Percentiles rank a stretch among this genome's conserved stretches.
phyloP scores from a whole-genome alignment of 2,797 vertebrate genomes.

The Avahi laniger region DNA sequence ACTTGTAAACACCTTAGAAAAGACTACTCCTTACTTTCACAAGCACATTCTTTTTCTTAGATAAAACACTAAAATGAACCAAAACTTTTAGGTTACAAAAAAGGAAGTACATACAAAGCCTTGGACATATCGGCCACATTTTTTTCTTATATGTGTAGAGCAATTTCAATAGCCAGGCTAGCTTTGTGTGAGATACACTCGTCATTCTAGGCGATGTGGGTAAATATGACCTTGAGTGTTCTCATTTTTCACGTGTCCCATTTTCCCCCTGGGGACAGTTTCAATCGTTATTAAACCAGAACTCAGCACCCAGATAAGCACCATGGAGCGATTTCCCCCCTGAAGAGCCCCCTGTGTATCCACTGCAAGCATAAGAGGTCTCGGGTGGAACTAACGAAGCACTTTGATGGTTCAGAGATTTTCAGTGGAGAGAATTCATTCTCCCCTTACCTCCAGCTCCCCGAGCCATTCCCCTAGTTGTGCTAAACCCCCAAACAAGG shows the following conservation, averaged over 20 bases:
- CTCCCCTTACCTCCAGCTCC: neutral
- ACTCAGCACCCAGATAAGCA: neutral
- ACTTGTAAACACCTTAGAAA: neutral
- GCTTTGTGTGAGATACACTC: neutral
- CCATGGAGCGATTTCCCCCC: neutral
- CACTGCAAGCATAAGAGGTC: neutral
- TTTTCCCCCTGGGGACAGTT: neutral
- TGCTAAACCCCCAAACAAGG: neutral
- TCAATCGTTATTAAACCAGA: neutral
- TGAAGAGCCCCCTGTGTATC: neutral
- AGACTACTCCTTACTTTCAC: neutral
- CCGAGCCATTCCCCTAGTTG: neutral
- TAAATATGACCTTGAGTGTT: neutral
- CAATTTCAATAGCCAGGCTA: neutral
- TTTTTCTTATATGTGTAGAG: neutral
- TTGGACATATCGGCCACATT: neutral
- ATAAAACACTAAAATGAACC: neutral
- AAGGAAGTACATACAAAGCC: neutral
- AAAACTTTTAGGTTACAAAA: neutral
- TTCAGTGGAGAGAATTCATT: neutral
- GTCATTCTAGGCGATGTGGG: neutral
- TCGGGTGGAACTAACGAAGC: neutral
- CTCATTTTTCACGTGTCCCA: neutral
- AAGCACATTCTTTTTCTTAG: neutral
- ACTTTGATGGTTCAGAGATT: neutral